Base-by-base conservation (phyloP, 2,113 vertebrate species). In the Sterrhoptilus dennistouni region DNA sequence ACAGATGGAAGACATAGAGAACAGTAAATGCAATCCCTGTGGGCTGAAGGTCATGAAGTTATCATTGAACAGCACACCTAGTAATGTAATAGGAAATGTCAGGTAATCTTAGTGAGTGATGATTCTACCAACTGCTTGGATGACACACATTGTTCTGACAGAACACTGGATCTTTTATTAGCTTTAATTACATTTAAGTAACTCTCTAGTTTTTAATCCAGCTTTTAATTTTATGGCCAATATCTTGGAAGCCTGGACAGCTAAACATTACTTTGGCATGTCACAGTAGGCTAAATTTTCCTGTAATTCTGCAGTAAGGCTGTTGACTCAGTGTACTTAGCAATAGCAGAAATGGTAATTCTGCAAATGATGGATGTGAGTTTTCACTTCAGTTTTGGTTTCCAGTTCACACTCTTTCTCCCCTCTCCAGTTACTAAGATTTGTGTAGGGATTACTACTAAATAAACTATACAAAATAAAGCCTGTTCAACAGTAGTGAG, bases 191-290 rank as follows among this genome's bases (percentile, higher is more conserved):
- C n/a, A 56, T 76, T 76, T 53, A 71, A 69, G 83, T 65, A 91
- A 89, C 82, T 83, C 33, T 87, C 29, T 52, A 77, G 56, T 69
- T 45, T 87, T 92, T 84, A 83, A 94, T 45, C 29, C 49, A 91
- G 56, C 45, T 96, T 91, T 96, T 76, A 87, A 92, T 95, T 96
- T 95, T 94, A 95, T 69, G 57, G 91, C 53, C 49, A 88, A 83
- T 90, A 92, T 92, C 38, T 74, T 95, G 71, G 80, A 94, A 91
- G 42, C 68, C 44, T 15, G 61, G 63, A 82, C 33, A 96, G 68
- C 33, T 80, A 75, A 95, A 82, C 14, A n/a, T 44, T 82, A 60
- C 71, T 91, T 74, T 85, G 85, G 59, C 87, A 90, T 11, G 23
- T 47, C 49, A 72, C 6, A 66, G 42, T 6, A 78, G 31, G 40